Percentiles rank a stretch among this genome's conserved stretches.
phyloP scores from a whole-genome alignment of 2,113 vertebrate species.

The Ctenomys sociabilis region DNA sequence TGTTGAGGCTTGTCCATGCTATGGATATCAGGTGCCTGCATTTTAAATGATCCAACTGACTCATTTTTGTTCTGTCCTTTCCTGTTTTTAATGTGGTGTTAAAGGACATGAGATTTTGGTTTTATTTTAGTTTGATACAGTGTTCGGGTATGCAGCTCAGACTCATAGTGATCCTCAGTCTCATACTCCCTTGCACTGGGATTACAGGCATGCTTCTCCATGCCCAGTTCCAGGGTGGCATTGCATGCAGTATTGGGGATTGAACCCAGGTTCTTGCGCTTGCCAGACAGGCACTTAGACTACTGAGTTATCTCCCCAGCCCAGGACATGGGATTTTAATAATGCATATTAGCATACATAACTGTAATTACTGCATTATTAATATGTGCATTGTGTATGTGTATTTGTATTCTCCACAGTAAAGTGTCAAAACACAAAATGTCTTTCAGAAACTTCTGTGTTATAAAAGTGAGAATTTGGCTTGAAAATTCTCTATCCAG shows the following conservation, averaged over 20 bases:
- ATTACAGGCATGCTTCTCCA: too few species aligned
- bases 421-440: background rate
- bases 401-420: background rate
- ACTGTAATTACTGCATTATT: background rate
- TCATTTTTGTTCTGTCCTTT: background rate
- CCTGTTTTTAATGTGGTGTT: slow-evolving; percentile 1
- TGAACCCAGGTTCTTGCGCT: too few species aligned
- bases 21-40: background rate
- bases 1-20: background rate
- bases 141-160: too few species aligned
- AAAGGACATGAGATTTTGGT: background rate
- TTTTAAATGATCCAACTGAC: background rate
- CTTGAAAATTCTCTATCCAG: background rate
- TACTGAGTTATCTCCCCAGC: too few species aligned
- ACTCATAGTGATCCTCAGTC: too few species aligned
- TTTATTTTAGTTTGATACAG: too few species aligned
- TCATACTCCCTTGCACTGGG: too few species aligned
- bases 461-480: background rate
- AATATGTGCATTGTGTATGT: background rate
- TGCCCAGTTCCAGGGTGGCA: too few species aligned
- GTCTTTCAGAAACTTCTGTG: background rate
- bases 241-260: too few species aligned
- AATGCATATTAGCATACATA: background rate
- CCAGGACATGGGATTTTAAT: background rate
- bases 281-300: too few species aligned